Base-by-base conservation (phyloP, 2,113 vertebrate species). In the Dolichotis patagonum region DNA sequence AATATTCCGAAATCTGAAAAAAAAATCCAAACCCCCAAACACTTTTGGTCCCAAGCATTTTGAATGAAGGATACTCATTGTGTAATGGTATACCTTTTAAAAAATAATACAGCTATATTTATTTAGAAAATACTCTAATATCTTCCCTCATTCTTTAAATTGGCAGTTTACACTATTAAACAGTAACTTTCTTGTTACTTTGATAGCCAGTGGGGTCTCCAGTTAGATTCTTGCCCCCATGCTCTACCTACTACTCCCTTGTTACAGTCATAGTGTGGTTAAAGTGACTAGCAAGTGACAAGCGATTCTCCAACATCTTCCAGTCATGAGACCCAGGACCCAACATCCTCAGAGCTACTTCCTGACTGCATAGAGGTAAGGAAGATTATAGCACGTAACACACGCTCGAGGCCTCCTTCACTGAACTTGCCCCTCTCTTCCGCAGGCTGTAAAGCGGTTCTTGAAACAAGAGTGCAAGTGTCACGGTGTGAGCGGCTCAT, bases 401-500 rank as follows among this genome's bases (percentile, higher is more conserved):
- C 2, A 0, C 1, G 0, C 60, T 52, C 20, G 10, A 77, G 60
- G 83, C 95, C 7, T 91, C 26, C 96, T 85, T n/a, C 67, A 16
- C 90, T 95, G 90, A 3, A 87, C 20, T 91, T 96, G 26, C 92
- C 85, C 5, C 94, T 96, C 3, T 98, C 96, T 96, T 85, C 71
- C 9, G 65, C 98, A 99, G 99, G 99, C 99, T 0, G 99, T 99
- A 89, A 99, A 99, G 98, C 98, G 99, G 77, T 99, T 99, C 98
- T 98, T 99, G 99, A 99, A 98, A 19, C 99, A 99, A 95, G 99
- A 99, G 96, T 99, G 99, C 97, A 99, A 99, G 96, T 99, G 99
- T 96, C 99, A 99, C 0, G 99, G 99, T 0, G 99, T 99, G 97
- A 99, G 99, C n/a, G 99, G 99, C 22, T 99, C 99, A 0, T 99